Evolutionary conservation across 2,888 invertebrate species (phyloP).

Genomic region (Hydropsyche betteni): DNA sequence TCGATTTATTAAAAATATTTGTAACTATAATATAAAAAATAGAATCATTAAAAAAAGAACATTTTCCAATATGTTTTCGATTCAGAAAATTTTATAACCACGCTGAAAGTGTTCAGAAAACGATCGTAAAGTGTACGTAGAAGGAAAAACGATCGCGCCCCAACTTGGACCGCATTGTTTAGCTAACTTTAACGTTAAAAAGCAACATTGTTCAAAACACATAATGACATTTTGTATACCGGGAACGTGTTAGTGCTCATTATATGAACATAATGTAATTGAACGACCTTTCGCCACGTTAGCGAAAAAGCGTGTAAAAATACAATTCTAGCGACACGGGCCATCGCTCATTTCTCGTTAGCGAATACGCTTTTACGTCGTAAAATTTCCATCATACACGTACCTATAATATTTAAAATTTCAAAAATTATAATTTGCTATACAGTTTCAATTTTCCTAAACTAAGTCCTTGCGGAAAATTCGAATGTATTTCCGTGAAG

Average conservation of each 20-base stretch:
- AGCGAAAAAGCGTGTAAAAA: slow-evolving; percentile 12
- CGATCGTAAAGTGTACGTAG: background rate
- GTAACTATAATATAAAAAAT: too few relatives aligned
- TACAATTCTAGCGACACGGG: background rate
- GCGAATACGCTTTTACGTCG: background rate
- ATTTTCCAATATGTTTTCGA: too few relatives aligned
- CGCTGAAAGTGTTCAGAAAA: background rate
- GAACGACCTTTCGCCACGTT: slow-evolving; percentile 21
- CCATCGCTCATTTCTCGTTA: slow-evolving; percentile 7
- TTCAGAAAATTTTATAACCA: background rate
- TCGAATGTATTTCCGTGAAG: too few relatives aligned
- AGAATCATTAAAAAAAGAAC: too few relatives aligned
- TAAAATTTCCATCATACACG: too few relatives aligned
- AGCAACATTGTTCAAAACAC: background rate
- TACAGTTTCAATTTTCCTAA: too few relatives aligned
- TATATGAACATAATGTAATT: background rate
- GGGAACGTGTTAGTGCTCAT: background rate
- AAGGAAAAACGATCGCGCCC: background rate
- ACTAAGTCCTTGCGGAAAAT: too few relatives aligned
- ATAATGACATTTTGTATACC: background rate
- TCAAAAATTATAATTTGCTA: too few relatives aligned
- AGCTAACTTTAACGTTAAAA: too few relatives aligned
- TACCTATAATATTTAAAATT: too few relatives aligned
- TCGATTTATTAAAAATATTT: too few relatives aligned
- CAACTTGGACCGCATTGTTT: background rate